Evolutionary conservation across 2,888 invertebrate genomes (phyloP), one percentile per base, ranked within the genome.

Genomic region (Pheosia gnoma): DNA sequence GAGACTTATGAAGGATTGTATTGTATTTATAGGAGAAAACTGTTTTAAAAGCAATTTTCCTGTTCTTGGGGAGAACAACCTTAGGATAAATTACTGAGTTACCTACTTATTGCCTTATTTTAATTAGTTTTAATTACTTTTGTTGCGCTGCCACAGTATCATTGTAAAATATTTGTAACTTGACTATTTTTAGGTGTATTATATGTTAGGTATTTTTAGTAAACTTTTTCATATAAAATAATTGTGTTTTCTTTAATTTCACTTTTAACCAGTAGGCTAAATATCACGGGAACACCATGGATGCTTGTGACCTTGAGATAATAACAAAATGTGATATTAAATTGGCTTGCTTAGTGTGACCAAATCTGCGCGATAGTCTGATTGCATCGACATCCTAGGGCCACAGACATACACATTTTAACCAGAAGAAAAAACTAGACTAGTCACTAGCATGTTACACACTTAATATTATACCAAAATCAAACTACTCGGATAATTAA

Each of bases 151-250:
- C 88, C 88, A 89, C 82, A 66, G 81, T 75, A 69, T 79, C 77
- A 79, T 72, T 86, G 87, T 88, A 88, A 85, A 78, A 83, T 87
- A 85, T 79, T 80, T 79, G 72, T 87, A 84, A 85, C 81, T 83
- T 80, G 80, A 71, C 62, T 81, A 80, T 72, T 74, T 74, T 60
- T 84, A 86, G 72, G 72, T 81, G 77, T 84, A 82, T 77, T 79
- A 78, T 80, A 78, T 77, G 78, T 84, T 82, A 85, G 79, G 79
- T 74, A 81, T 85, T 87, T 86, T 80, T 80, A 87, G 80, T 86
- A 88, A 86, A 86, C 74, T 82, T 84, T 84, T 25, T 85, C 84
- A 63, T 75, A 83, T 79, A 82, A 84, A 84, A 82, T 76, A 71
- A 53, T 51, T 57, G 51, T 43, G 49, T 53, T 68, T 67, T 72